These are phyloP conservation scores for Xiphophorus maculatus DNA, from an alignment of 2,113 vertebrate species.

Conservation along the genomic window DNA sequence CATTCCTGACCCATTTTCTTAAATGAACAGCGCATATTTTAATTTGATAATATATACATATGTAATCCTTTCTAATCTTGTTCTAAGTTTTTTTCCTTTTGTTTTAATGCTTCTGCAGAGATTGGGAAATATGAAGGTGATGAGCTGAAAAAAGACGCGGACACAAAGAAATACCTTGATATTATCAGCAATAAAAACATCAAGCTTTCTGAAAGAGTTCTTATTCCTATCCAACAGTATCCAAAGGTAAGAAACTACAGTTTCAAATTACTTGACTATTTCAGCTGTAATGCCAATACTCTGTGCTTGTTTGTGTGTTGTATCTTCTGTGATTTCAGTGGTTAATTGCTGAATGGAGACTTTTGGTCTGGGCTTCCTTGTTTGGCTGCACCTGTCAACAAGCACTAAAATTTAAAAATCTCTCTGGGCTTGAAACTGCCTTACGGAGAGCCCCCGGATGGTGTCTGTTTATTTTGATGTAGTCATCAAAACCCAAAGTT, in stretches of 20 bases:
- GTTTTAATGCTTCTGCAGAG: constrained; percentile 82
- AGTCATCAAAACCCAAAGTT: constrained; percentile 66
- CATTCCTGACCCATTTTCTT: too few relatives aligned
- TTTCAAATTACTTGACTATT: not conserved
- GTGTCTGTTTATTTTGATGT: constrained; percentile 61
- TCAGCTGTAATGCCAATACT: not conserved
- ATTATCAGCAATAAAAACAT: constrained; percentile 99
- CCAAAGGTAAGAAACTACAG: constrained; percentile 88
- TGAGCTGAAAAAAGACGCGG: constrained; percentile 91
- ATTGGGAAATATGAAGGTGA: constrained; percentile 94
- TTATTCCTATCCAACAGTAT: constrained; percentile 98
- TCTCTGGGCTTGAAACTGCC: constrained; percentile 33
- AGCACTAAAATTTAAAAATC: constrained; percentile 32
- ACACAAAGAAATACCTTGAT: constrained; percentile 97
- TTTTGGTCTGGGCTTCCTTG: constrained; percentile 8
- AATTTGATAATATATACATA: not conserved
- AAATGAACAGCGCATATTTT: not conserved
- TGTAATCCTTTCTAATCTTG: constrained; percentile 19
- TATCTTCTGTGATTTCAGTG: constrained; percentile 26
- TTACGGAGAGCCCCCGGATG: constrained; percentile 40
- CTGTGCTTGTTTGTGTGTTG: constrained; percentile 5
- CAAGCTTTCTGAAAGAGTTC: constrained; percentile 95
- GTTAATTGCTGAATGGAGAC: constrained; percentile 7
- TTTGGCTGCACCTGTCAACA: constrained; percentile 38
- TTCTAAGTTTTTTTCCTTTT: not conserved